A percentile compares a stretch with the other conserved stretches of the same genome.
These are phyloP conservation scores for Pocota personata DNA, from an alignment of 2,888 invertebrate genomes.

Conservation along the genomic window DNA sequence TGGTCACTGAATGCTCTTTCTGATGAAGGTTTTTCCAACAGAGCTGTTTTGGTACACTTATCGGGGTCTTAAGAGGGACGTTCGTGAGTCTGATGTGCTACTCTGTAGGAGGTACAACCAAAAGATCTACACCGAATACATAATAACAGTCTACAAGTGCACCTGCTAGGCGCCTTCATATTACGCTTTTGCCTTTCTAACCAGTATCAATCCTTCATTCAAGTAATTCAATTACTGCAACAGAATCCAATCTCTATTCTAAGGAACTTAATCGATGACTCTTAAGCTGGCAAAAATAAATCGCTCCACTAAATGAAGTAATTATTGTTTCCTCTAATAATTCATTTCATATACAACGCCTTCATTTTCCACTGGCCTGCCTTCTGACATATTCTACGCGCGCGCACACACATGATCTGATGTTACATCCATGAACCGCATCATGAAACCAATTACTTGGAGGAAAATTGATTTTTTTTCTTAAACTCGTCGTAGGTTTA, in stretches of 20 bases:
- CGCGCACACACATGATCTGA: conserved; percentile 20
- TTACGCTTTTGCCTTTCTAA: not conserved
- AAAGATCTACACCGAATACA: too few relatives aligned
- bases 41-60: too few relatives aligned
- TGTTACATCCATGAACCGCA: not conserved
- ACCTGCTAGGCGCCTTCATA: not conserved
- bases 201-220: not conserved
- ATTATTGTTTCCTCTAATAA: conserved; percentile 64
- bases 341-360: conserved; percentile 47
- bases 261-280: not conserved
- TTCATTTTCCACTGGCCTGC: conserved; percentile 19
- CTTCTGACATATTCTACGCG: conserved; percentile 20
- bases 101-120: too few relatives aligned
- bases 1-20: too few relatives aligned
- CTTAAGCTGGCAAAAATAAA: not conserved
- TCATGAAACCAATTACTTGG: conserved; percentile 58
- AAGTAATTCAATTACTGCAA: conserved; percentile 9
- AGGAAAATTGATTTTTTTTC: conserved; percentile 68
- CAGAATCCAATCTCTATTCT: conserved; percentile 1
- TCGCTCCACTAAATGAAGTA: conserved; percentile 41
- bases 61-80: too few relatives aligned
- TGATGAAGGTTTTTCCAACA: too few relatives aligned
- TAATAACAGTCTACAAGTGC: too few relatives aligned
- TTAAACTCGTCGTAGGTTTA: conserved; percentile 55
- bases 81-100: too few relatives aligned